Conservation (phyloP, 1,140 invertebrate species). For the Mercenaria mercenaria region DNA sequence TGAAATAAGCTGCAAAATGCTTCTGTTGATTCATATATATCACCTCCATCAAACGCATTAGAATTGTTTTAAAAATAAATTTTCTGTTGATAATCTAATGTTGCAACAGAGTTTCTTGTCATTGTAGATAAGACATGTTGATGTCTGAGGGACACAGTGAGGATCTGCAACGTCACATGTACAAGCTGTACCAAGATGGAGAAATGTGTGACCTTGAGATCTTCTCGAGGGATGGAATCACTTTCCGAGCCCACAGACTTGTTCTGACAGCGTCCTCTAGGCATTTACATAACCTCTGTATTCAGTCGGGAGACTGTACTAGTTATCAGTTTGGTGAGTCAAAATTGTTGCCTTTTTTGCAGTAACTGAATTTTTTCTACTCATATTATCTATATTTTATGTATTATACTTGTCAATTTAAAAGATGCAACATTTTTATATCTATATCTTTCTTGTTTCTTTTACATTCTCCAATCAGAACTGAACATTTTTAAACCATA, state of each 20-base stretch:
- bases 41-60: neutral
- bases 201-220: conserved; percentile 55
- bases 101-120: conserved; percentile 17
- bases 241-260: conserved; percentile 47
- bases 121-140: no score
- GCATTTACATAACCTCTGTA: conserved; percentile 30
- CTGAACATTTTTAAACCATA: no score
- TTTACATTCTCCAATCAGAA: no score
- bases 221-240: conserved; percentile 16
- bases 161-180: neutral
- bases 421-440: neutral
- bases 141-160: neutral
- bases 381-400: neutral
- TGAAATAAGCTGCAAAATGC: no score
- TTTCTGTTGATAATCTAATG: neutral
- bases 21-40: no score
- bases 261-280: conserved; percentile 51
- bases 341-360: neutral
- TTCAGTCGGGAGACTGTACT: neutral
- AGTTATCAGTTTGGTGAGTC: neutral
- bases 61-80: neutral
- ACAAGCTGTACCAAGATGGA: conserved; percentile 48
- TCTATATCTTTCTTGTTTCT: no score
- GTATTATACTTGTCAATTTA: neutral
- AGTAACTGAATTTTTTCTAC: no score